These are phyloP conservation scores for Habrosyne pyritoides DNA, from an alignment of 2,888 invertebrate genomes.

Conservation along the genomic window DNA sequence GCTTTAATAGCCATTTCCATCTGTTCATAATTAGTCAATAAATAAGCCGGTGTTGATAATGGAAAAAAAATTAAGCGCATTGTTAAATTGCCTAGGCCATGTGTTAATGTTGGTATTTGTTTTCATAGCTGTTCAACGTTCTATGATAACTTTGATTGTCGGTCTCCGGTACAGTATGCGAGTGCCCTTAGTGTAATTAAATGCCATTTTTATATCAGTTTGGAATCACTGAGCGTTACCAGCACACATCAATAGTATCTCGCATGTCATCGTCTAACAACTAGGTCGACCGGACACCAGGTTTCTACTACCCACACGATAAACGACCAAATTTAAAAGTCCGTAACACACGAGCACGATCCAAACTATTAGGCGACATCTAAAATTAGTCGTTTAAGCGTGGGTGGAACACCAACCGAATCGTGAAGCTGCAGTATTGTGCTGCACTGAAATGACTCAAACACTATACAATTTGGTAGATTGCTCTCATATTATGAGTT, in stretches of 20 bases:
- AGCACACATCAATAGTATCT: conserved; percentile 66
- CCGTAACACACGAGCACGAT: conserved; percentile 47
- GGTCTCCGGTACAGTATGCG: not conserved
- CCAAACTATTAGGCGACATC: conserved; percentile 44
- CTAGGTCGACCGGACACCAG: conserved; percentile 77
- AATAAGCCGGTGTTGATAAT: not conserved
- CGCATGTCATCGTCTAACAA: conserved; percentile 62
- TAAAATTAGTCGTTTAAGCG: conserved; percentile 47
- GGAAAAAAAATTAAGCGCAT: not conserved
- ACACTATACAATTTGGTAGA: not conserved
- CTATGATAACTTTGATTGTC: not conserved
- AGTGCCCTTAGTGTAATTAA: not conserved
- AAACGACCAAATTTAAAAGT: conserved; percentile 49
- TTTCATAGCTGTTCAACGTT: not conserved
- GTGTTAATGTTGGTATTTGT: not conserved
- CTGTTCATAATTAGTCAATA: not conserved
- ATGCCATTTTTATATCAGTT: conserved; percentile 17
- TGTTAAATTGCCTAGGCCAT: not conserved
- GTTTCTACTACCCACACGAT: conserved; percentile 52
- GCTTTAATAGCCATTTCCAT: not conserved
- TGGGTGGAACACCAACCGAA: conserved; percentile 47
- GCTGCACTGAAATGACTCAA: not conserved
- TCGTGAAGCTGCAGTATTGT: conserved; percentile 27
- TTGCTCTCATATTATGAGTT: conserved; percentile 4
- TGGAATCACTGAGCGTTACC: conserved; percentile 39